phyloP scores from a whole-genome alignment of 2,113 vertebrate genomes.

The Chunga burmeisteri region DNA sequence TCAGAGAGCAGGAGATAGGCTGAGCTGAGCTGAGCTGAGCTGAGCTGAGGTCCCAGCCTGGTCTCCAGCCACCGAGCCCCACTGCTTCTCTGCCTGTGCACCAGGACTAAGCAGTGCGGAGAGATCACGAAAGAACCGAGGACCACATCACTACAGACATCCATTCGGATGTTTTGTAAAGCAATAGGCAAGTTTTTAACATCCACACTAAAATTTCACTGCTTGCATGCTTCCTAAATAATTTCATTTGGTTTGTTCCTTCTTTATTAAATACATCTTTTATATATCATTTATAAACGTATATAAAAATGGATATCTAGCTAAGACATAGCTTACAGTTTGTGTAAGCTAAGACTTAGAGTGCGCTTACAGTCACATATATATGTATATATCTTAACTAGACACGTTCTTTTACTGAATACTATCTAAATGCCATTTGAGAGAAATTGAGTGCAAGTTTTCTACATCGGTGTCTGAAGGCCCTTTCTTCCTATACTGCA shows the following conservation, averaged over 20 bases:
- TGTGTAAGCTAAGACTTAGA: too few species aligned
- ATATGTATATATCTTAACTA: neutral
- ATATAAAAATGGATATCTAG: neutral
- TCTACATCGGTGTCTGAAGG: neutral
- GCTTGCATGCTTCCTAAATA: neutral
- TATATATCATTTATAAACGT: neutral
- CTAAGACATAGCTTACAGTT: neutral
- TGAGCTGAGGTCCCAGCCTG: neutral
- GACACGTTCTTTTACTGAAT: neutral
- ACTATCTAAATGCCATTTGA: neutral
- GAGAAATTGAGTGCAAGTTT: neutral
- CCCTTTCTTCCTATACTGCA: neutral
- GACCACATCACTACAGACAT: neutral
- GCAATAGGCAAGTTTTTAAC: neutral
- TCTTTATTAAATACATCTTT: neutral
- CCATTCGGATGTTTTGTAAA: neutral
- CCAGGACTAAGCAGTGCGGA: neutral
- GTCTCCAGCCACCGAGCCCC: neutral
- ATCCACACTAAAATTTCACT: neutral
- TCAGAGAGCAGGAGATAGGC: neutral
- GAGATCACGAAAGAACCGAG: neutral
- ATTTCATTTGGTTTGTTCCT: neutral
- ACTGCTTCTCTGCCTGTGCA: neutral
- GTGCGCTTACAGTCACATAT: neutral
- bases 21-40: neutral